Evolutionary conservation across 2,888 invertebrate species (phyloP).

Genomic region (Epirrhoe tristata): DNA sequence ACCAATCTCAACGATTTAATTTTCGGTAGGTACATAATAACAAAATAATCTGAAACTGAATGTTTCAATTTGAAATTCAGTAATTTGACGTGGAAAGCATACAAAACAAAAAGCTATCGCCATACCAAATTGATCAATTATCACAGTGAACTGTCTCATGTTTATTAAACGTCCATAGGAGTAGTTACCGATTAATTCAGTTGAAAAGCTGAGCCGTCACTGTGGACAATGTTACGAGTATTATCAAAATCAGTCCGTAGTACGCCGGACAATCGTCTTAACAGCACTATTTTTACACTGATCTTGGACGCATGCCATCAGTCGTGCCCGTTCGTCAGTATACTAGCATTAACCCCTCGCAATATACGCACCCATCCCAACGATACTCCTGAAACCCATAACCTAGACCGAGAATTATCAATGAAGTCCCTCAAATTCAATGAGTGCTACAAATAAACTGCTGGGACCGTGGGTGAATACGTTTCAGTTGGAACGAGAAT

Average conservation of each 20-base stretch:
- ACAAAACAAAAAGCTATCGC: conserved; percentile 4
- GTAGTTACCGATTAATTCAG: conserved; percentile 26
- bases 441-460: conserved; percentile 69
- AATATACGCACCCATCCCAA: conserved; percentile 70
- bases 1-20: background rate
- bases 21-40: background rate
- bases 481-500: conserved; percentile 75
- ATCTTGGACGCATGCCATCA: conserved; percentile 79
- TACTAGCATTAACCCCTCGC: conserved; percentile 87
- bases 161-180: conserved; percentile 5
- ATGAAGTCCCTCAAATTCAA: conserved; percentile 67
- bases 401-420: conserved; percentile 66
- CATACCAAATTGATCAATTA: conserved; percentile 4
- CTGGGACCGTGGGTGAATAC: conserved; percentile 60
- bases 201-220: conserved; percentile 49
- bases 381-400: conserved; percentile 62
- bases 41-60: background rate
- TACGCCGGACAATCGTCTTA: conserved; percentile 76
- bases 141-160: conserved; percentile 2
- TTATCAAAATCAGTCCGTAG: conserved; percentile 62
- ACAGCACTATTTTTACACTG: conserved; percentile 79
- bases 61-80: background rate
- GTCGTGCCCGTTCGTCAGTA: conserved; percentile 86
- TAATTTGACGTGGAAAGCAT: conserved; percentile 6
- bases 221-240: conserved; percentile 71